phyloP scores from a whole-genome alignment of 2,888 invertebrate species.

The Caenorhabditis sp. region DNA sequence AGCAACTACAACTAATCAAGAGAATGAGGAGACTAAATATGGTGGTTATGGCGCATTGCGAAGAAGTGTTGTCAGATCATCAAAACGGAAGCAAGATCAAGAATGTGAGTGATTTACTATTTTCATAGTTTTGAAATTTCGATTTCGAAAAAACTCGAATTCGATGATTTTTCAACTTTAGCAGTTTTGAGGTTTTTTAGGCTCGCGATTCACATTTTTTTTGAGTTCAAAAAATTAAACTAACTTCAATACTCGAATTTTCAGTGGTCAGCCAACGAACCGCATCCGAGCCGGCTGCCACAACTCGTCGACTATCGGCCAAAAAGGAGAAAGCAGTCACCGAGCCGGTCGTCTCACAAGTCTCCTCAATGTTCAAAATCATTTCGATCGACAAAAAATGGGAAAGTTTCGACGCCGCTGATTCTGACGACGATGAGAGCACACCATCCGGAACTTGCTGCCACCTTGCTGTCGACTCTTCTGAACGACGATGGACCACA shows the following conservation, averaged over 20 bases:
- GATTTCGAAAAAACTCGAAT: too few species aligned
- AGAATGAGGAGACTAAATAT: neutral
- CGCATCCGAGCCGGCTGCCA: slow-evolving; percentile 49
- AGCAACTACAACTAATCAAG: slow-evolving; percentile 8
- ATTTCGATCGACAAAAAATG: slow-evolving; percentile 60
- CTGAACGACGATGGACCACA: slow-evolving; percentile 37
- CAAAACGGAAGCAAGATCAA: slow-evolving; percentile 46
- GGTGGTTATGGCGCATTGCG: slow-evolving; percentile 50
- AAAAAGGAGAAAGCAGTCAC: slow-evolving; percentile 51
- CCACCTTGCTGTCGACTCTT: slow-evolving; percentile 14
- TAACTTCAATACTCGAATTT: slow-evolving; percentile 7
- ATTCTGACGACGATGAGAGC: slow-evolving; percentile 48
- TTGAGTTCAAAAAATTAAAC: neutral
- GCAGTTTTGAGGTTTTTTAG: too few species aligned
- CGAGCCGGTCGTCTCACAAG: slow-evolving; percentile 41
- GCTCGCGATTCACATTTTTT: too few species aligned
- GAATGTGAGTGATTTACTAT: slow-evolving; percentile 20
- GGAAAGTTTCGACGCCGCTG: slow-evolving; percentile 55
- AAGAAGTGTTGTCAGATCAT: slow-evolving; percentile 44
- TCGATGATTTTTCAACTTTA: too few species aligned
- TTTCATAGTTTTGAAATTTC: neutral
- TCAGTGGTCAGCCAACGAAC: slow-evolving; percentile 42
- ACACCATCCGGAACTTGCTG: neutral
- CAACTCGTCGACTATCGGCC: slow-evolving; percentile 41
- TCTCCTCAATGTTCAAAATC: slow-evolving; percentile 61